Percentiles rank a stretch among this genome's conserved stretches.
These are phyloP conservation scores for Pseudois nayaur DNA, from an alignment of 2,113 vertebrate species.

Conservation along the genomic window DNA sequence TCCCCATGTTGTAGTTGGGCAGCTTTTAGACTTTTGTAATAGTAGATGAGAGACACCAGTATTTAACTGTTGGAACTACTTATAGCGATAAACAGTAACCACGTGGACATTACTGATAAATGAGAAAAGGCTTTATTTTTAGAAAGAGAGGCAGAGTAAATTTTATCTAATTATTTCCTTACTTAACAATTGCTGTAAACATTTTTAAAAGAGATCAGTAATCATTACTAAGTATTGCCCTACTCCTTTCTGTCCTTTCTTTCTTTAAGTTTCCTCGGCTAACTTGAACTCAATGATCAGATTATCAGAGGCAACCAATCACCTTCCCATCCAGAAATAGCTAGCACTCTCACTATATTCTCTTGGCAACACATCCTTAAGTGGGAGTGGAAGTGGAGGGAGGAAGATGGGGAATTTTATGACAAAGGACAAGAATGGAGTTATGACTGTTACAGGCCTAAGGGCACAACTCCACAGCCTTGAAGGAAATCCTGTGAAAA, in stretches of 20 bases:
- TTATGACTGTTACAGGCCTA: conserved; percentile 46
- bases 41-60: conserved; percentile 53
- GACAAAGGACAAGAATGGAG: conserved; percentile 65
- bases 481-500: conserved; percentile 64
- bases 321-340: conserved; percentile 31
- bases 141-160: conserved; percentile 67
- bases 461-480: conserved; percentile 48
- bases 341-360: conserved; percentile 1
- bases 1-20: conserved; percentile 1
- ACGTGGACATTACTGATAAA: conserved; percentile 76
- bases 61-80: conserved; percentile 68
- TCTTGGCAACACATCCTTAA: conserved; percentile 60
- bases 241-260: conserved; percentile 18
- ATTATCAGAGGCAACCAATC: conserved; percentile 57
- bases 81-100: conserved; percentile 73
- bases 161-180: conserved; percentile 47
- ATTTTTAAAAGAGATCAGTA: conserved; percentile 31
- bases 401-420: conserved; percentile 20
- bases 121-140: conserved; percentile 78
- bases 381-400: background rate
- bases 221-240: conserved; percentile 22
- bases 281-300: conserved; percentile 35
- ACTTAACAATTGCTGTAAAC: conserved; percentile 38
- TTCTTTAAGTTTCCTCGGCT: conserved; percentile 42
- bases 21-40: conserved; percentile 56